Percentiles rank a stretch among this genome's conserved stretches.
Conservation (phyloP, 2,113 vertebrate species). For the Nyctereutes procyonoides region DNA sequence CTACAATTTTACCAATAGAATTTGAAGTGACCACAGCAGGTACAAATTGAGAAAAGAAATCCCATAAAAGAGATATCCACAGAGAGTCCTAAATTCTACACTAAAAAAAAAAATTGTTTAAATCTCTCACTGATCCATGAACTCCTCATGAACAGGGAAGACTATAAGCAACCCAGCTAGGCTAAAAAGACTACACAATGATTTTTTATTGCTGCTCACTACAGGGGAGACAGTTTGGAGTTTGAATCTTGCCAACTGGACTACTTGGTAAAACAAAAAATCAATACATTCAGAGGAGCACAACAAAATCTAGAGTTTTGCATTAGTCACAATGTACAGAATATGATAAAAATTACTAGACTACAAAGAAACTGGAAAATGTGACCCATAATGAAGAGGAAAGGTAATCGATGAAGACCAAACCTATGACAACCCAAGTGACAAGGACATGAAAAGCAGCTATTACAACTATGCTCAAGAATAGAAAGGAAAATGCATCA, state of each 20-base stretch:
- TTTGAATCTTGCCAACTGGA: not conserved
- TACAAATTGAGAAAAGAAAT: not conserved
- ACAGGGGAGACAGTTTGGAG: not conserved
- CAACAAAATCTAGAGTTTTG: not conserved
- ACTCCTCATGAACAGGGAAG: not conserved
- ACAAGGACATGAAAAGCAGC: not conserved
- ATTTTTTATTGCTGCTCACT: not conserved
- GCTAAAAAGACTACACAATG: not conserved
- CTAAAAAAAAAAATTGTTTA: not conserved
- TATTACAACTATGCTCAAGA: not conserved
- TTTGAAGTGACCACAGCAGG: not conserved
- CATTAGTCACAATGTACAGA: not conserved
- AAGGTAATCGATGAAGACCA: not conserved
- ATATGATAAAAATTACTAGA: not conserved
- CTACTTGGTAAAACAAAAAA: not conserved
- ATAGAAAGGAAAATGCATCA: not conserved
- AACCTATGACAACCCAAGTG: not conserved
- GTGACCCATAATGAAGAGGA: not conserved
- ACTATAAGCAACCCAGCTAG: not conserved
- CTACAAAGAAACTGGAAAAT: not conserved
- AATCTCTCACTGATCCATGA: not conserved
- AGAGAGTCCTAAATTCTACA: not conserved
- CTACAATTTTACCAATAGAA: not conserved
- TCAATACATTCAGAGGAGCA: not conserved
- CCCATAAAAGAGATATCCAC: not conserved